Conservation (phyloP, 2,797 vertebrate genomes). For the Carcharodon carcharias region DNA sequence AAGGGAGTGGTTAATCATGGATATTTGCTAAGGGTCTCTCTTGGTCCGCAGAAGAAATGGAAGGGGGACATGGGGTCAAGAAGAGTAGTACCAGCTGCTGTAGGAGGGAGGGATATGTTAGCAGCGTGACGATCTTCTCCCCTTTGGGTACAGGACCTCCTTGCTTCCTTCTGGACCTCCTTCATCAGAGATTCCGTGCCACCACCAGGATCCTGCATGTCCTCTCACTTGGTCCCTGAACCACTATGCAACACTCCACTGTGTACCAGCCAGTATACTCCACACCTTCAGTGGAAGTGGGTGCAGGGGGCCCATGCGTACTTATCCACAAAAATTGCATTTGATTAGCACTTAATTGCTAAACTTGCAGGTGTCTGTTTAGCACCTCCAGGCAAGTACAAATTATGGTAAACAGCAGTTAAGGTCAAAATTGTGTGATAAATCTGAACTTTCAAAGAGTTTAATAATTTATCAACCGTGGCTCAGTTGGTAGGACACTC, state of each 20-base stretch:
- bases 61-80: too few relatives aligned
- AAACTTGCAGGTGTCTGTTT: not conserved
- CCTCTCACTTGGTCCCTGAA: not conserved
- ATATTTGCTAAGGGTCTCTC: not conserved
- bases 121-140: too few relatives aligned
- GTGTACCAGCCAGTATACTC: not conserved
- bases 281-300: not conserved
- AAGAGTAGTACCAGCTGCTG: too few relatives aligned
- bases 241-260: not conserved
- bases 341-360: not conserved
- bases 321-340: not conserved
- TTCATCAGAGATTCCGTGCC: not conserved
- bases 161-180: not conserved
- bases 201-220: not conserved
- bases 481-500: too few relatives aligned
- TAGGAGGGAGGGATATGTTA: not conserved
- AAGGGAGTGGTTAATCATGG: too few relatives aligned
- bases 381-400: too few relatives aligned
- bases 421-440: too few relatives aligned
- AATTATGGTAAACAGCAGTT: too few relatives aligned
- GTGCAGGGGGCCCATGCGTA: not conserved
- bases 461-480: too few relatives aligned
- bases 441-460: too few relatives aligned
- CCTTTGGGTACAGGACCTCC: not conserved
- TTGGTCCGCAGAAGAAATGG: not conserved